Evolutionary conservation across 2,888 invertebrate genomes (phyloP), one percentile per base, ranked within the genome.

Genomic region (Arenicola marina): DNA sequence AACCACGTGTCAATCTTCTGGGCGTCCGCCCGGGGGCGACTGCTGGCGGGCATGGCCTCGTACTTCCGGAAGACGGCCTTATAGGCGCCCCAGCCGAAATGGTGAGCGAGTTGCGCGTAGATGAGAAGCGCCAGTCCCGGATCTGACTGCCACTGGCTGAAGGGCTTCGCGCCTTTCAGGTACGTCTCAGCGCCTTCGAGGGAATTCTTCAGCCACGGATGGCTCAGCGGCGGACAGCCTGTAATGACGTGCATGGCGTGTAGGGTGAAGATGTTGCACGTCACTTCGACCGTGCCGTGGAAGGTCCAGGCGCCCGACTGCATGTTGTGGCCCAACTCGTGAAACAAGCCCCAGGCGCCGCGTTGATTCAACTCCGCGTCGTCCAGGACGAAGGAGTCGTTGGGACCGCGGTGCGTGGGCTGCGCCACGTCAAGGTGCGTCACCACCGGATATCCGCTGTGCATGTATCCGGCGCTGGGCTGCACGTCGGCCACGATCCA

Each of bases 321-420:
- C 63, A 75, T 61, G 57, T 75, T 75, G 64, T 75, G 74, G n/a
- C 75, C 75, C 2, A 75, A 53, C 59, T 75, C 75, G 54, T 75
- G 75, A 59, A 66, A 75, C 29, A 69, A 28, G 0, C 74, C 75
- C 75, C 75, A 75, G 11, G 45, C 54, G 4, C 71, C 74, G 7
- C 56, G 43, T 1, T 24, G 51, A 2, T 28, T n/a, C 7, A 67
- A 43, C 4, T 21, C n/a, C 24, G 43, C 33, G 1, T 45, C 57
- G 58, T 69, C 65, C 38, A 71, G 48, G 4, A 71, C 44, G 58
- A 71, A 71, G 26, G 26, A n/a, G 18, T 58, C 59, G 7, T 38
- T 26, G 2, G 15, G 43, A 15, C 24, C 29, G 28, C 33, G 53
- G 38, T 43, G 24, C 7, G 43, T 51, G 21, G 67, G 59, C 4